Evolutionary conservation across 1,140 invertebrate species (phyloP).

Genomic region (Drosophila watanabei): DNA sequence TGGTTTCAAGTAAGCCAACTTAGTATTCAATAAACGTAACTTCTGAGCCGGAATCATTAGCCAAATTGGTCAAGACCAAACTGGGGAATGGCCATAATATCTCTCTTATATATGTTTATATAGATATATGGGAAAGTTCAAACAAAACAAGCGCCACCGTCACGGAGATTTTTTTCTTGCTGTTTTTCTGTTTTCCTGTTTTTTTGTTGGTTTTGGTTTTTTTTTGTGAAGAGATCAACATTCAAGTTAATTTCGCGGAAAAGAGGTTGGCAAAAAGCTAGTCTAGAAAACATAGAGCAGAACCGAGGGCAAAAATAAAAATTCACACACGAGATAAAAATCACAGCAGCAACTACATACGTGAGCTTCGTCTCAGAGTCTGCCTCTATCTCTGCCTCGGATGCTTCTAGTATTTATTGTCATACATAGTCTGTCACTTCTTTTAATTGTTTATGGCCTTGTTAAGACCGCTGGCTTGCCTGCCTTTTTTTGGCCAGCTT

Average conservation of each 20-base stretch:
- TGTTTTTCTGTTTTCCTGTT: constrained; percentile 22
- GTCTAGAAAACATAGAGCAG: constrained; percentile 13
- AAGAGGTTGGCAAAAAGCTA: constrained; percentile 34
- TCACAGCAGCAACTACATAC: constrained; percentile 36
- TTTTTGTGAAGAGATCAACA: constrained; percentile 23
- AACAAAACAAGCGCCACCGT: constrained; percentile 57
- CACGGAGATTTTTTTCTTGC: constrained; percentile 5
- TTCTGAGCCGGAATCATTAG: constrained; percentile 44
- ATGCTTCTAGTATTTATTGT: constrained; percentile 61
- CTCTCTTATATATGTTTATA: constrained; percentile 3
- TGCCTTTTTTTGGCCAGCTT: constrained; percentile 37
- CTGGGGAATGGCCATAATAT: constrained; percentile 26
- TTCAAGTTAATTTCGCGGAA: constrained; percentile 53
- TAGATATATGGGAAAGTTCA: constrained; percentile 26
- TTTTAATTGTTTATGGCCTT: constrained; percentile 76
- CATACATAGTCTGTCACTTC: constrained; percentile 79
- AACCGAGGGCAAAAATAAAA: constrained; percentile 44
- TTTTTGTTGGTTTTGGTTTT: constrained; percentile 11
- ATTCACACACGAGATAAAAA: constrained; percentile 70
- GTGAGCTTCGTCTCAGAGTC: constrained; percentile 27
- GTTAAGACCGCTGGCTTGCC: constrained; percentile 37
- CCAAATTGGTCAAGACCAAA: constrained; percentile 57
- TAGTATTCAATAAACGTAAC: constrained; percentile 51
- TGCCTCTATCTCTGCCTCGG: background rate
- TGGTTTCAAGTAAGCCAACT: constrained; percentile 22